phyloP scores from a whole-genome alignment of 1,140 invertebrate genomes.

The Drosophila biarmipes region DNA sequence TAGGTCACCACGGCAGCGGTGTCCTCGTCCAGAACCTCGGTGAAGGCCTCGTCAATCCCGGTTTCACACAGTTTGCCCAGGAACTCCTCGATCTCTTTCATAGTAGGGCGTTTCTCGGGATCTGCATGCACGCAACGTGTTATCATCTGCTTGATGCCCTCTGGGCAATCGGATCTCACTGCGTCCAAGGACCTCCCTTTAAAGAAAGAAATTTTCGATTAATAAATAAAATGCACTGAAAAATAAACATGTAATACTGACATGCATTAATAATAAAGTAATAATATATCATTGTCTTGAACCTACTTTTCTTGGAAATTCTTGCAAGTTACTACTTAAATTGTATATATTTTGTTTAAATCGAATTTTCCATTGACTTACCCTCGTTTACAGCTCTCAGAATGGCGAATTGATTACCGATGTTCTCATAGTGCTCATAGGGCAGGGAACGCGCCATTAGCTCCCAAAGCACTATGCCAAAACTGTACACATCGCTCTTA shows the following conservation, averaged over 20 bases:
- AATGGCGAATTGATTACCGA: background rate
- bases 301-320: no score
- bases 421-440: slow-evolving; percentile 21
- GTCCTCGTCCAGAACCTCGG: slow-evolving; percentile 6
- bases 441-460: slow-evolving; percentile 27
- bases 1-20: slow-evolving; percentile 13
- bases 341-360: no score
- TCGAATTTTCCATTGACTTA: background rate
- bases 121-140: background rate
- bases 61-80: background rate
- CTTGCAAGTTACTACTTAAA: no score
- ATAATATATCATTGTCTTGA: no score
- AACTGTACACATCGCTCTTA: slow-evolving; percentile 53
- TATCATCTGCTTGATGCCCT: slow-evolving; percentile 12
- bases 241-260: no score
- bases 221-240: no score
- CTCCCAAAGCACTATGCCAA: slow-evolving; percentile 42
- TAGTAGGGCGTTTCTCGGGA: background rate
- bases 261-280: background rate
- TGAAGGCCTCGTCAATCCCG: slow-evolving; percentile 5
- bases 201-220: no score
- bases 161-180: slow-evolving; percentile 16
- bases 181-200: background rate
- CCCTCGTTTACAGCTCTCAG: background rate
- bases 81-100: background rate